phyloP scores from a whole-genome alignment of 1,140 invertebrate species.

The Saccostrea echinata region DNA sequence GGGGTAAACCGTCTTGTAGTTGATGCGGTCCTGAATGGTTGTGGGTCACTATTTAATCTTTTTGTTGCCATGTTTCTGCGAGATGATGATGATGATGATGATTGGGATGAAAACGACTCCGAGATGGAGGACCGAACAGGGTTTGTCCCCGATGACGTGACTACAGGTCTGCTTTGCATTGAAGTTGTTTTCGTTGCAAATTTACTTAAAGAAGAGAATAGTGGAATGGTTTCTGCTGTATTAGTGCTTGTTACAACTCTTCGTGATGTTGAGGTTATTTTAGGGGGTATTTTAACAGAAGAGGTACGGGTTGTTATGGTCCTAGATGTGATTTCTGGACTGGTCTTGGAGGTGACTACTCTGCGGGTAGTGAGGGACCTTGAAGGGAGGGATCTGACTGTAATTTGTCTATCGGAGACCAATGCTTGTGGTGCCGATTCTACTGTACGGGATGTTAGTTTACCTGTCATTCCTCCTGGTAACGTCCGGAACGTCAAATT shows the following conservation, averaged over 20 bases:
- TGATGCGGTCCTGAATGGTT: not conserved
- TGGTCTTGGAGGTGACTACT: constrained; percentile 4
- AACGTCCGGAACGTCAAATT: not conserved
- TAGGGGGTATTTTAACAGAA: not conserved
- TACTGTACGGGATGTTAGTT: not conserved
- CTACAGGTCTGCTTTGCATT: not conserved
- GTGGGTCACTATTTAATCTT: not conserved
- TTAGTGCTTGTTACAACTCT: not conserved
- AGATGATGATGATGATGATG: not conserved
- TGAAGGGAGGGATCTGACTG: not conserved
- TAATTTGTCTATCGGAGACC: not conserved
- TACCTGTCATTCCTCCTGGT: not conserved
- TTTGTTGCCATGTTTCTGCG: not conserved
- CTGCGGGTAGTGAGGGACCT: not conserved
- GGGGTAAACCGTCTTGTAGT: not conserved
- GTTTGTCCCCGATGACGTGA: not conserved
- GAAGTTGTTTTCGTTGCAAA: not conserved
- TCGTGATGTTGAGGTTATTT: not conserved
- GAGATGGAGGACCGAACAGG: not conserved
- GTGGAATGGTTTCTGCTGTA: not conserved
- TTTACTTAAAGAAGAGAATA: constrained; percentile 1
- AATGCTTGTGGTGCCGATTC: not conserved
- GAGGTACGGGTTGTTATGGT: constrained; percentile 20
- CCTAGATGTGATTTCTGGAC: constrained; percentile 11
- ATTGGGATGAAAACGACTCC: not conserved